Evolutionary conservation across 2,113 vertebrate genomes (phyloP), one percentile per base, ranked within the genome.

Genomic region (Cebus imitator): DNA sequence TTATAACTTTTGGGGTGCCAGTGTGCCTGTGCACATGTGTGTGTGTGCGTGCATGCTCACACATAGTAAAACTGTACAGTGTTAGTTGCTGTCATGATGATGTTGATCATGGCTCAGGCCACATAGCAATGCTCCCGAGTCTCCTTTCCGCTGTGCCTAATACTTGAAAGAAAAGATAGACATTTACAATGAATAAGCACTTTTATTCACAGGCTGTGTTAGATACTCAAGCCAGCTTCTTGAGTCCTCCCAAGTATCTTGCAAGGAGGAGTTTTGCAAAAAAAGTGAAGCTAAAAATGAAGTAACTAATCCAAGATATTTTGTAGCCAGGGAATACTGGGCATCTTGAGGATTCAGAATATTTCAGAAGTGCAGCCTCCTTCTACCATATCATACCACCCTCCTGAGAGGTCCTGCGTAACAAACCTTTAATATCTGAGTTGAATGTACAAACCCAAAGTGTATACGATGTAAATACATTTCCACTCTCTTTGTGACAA

Each of bases 341-440:
- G 68, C 32, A 45, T 76, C 75, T 48, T 30, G 45, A 82, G 57
- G 32, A 78, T 87, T 94, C 30, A 57, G 35, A 68, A 10, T n/a
- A 55, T 50, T 76, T 66, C 43, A 27, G 23, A 89, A 68, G 73
- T 32, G 21, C 40, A 7, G n/a, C 18, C 21, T 75, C 16, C 30
- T 55, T 68, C 43, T 30, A 6, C 17, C 17, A 30, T 0, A 0
- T 11, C 32, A 8, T 30, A 18, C 13, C 40, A 35, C 20, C n/a
- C 23, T 61, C 84, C 76, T 23, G 57, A 95, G 70, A 75, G 9
- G 8, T 10, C 30, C 40, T 16, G 0, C 2, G 2, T 7, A 40
- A 55, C 4, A 30, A 76, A n/a, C 11, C 30, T 82, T 37, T 66
- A 32, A 16, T 6, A 6, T 32, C 17, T 32, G 40, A 90, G 25